Evolutionary conservation across 2,888 invertebrate species (phyloP).

Genomic region (Apoda limacodes): DNA sequence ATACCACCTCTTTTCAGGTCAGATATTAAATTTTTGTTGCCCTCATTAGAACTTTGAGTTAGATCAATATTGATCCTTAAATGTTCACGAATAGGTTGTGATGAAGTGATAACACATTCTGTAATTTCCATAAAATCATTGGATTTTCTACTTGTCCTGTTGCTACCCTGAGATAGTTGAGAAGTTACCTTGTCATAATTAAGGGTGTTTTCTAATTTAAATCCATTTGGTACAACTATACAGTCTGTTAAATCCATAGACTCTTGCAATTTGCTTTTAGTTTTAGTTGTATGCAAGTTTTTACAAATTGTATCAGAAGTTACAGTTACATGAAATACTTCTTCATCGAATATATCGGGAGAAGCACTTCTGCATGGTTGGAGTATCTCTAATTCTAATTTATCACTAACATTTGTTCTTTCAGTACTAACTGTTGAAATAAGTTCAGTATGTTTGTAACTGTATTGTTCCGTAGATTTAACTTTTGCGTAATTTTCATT

Average conservation of each 20-base stretch:
- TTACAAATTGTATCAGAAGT: not conserved
- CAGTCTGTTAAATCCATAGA: conserved; percentile 40
- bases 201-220: conserved; percentile 6
- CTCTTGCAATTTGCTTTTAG: conserved; percentile 19
- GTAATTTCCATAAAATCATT: conserved; percentile 52
- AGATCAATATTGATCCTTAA: conserved; percentile 32
- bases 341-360: conserved; percentile 63
- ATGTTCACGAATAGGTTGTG: no score
- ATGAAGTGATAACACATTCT: conserved; percentile 32
- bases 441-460: no score
- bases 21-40: conserved; percentile 2
- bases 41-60: conserved; percentile 24
- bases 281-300: conserved; percentile 9
- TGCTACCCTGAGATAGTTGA: conserved; percentile 20
- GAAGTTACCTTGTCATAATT: not conserved
- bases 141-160: conserved; percentile 31
- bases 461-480: no score
- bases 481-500: no score
- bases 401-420: not conserved
- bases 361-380: conserved; percentile 36
- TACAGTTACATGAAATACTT: conserved; percentile 23
- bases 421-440: not conserved
- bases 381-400: conserved; percentile 8
- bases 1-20: conserved; percentile 1
- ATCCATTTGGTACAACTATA: conserved; percentile 22